Evolutionary conservation across 2,888 invertebrate genomes (phyloP).

Genomic region (Drosophila picticornis): DNA sequence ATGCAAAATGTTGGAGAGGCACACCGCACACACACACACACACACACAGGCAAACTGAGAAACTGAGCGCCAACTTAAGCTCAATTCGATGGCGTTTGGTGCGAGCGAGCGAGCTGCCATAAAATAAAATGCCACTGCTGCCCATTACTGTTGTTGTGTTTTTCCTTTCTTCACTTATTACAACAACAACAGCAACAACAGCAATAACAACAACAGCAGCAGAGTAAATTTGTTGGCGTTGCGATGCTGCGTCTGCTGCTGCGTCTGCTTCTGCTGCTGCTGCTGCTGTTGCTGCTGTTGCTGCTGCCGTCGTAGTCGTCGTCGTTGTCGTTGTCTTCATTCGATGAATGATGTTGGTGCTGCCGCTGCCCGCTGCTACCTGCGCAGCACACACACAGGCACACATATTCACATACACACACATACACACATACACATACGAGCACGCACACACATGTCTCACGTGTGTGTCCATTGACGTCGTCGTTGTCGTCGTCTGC

Average conservation of each 20-base stretch:
- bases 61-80: conserved; percentile 64
- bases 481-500: conserved; percentile 63
- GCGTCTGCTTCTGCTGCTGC: conserved; percentile 40
- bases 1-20: conserved; percentile 30
- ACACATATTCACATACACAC: conserved; percentile 26
- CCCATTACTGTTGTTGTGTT: conserved; percentile 42
- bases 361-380: conserved; percentile 66
- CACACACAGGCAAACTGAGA: conserved; percentile 39
- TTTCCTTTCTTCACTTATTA: conserved; percentile 67
- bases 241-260: conserved; percentile 62
- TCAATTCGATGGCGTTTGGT: conserved; percentile 79
- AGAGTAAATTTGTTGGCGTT: conserved; percentile 53
- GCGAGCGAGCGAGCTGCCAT: conserved; percentile 68
- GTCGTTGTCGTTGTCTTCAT: conserved; percentile 60
- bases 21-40: conserved; percentile 14
- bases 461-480: conserved; percentile 79
- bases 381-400: conserved; percentile 59
- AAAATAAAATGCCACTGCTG: conserved; percentile 58
- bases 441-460: conserved; percentile 51
- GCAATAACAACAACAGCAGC: conserved; percentile 53
- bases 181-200: conserved; percentile 57
- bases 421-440: conserved; percentile 27
- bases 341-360: conserved; percentile 78
- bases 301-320: conserved; percentile 23
- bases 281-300: conserved; percentile 6